Percentiles rank a stretch among this genome's conserved stretches.
Evolutionary conservation across 2,888 invertebrate genomes (phyloP).

Genomic region (Stenoptilia bipunctidactyla): DNA sequence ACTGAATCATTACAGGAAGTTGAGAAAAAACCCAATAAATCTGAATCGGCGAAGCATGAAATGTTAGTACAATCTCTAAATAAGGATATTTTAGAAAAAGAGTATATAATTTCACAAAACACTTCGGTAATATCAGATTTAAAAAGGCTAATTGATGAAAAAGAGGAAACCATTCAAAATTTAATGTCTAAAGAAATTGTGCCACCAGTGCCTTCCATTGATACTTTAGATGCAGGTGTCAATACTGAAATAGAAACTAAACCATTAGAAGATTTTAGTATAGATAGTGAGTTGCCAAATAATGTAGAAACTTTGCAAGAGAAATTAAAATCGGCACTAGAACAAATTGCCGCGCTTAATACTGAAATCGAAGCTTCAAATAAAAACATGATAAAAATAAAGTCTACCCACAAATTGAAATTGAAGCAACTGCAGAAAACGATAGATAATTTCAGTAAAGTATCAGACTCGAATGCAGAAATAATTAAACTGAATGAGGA

Average conservation of each 20-base stretch:
- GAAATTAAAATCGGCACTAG: conserved; percentile 51
- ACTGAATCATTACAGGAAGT: conserved; percentile 45
- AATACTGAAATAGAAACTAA: conserved; percentile 25
- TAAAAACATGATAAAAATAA: conserved; percentile 82
- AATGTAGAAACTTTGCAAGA: conserved; percentile 39
- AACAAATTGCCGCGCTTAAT: conserved; percentile 68
- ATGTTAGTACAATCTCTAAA: conserved; percentile 53
- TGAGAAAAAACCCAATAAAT: conserved; percentile 45
- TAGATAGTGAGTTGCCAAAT: conserved; percentile 5
- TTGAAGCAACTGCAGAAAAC: conserved; percentile 83
- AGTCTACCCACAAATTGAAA: conserved; percentile 79
- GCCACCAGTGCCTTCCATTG: conserved; percentile 17
- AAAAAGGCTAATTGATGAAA: conserved; percentile 22
- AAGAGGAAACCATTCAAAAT: conserved; percentile 22
- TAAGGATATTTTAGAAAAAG: conserved; percentile 61
- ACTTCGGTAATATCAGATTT: conserved; percentile 51
- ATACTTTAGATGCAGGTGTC: conserved; percentile 27
- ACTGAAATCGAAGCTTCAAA: conserved; percentile 81
- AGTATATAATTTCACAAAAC: conserved; percentile 50
- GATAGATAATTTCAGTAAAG: conserved; percentile 75
- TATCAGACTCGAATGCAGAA: conserved; percentile 77
- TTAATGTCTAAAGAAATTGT: conserved; percentile 18
- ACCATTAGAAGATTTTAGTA: background rate
- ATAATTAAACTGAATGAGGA: conserved; percentile 74
- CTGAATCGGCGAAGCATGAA: conserved; percentile 44